These are phyloP conservation scores for Notothenia rossii DNA, from an alignment of 2,113 vertebrate species.

Conservation along the genomic window DNA sequence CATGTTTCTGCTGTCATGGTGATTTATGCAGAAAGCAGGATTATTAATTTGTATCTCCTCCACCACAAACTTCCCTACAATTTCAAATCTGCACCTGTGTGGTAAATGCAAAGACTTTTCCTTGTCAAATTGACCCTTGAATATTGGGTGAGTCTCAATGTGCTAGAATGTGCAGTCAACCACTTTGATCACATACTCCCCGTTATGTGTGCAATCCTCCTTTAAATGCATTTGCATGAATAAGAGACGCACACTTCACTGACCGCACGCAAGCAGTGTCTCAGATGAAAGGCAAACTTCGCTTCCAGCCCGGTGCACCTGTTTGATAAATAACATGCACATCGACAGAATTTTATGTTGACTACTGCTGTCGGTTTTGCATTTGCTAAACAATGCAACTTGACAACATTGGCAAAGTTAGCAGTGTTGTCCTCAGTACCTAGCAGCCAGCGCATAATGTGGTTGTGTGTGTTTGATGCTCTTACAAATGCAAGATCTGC, in stretches of 20 bases:
- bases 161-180: slow-evolving; percentile 33
- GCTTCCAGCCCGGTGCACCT: slow-evolving; percentile 35
- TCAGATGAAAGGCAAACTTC: slow-evolving; percentile 28
- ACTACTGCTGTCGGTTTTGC: neutral
- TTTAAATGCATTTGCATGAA: slow-evolving; percentile 61
- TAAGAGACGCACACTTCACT: slow-evolving; percentile 44
- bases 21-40: slow-evolving; percentile 13
- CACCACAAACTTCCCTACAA: slow-evolving; percentile 2
- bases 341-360: slow-evolving; percentile 1
- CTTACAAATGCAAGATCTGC: neutral
- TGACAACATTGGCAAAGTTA: slow-evolving; percentile 18
- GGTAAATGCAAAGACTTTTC: neutral
- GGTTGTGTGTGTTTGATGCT: neutral
- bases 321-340: slow-evolving; percentile 44
- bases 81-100: slow-evolving; percentile 16
- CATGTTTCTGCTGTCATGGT: slow-evolving; percentile 29
- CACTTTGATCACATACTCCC: slow-evolving; percentile 14
- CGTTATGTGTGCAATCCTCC: slow-evolving; percentile 31
- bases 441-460: neutral
- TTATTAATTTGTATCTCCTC: slow-evolving; percentile 17
- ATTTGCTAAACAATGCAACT: slow-evolving; percentile 4
- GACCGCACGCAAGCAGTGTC: slow-evolving; percentile 41
- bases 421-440: neutral
- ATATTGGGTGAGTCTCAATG: slow-evolving; percentile 14
- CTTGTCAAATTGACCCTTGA: neutral